phyloP scores from a whole-genome alignment of 2,797 vertebrate genomes.

The Acropternis orthonyx region DNA sequence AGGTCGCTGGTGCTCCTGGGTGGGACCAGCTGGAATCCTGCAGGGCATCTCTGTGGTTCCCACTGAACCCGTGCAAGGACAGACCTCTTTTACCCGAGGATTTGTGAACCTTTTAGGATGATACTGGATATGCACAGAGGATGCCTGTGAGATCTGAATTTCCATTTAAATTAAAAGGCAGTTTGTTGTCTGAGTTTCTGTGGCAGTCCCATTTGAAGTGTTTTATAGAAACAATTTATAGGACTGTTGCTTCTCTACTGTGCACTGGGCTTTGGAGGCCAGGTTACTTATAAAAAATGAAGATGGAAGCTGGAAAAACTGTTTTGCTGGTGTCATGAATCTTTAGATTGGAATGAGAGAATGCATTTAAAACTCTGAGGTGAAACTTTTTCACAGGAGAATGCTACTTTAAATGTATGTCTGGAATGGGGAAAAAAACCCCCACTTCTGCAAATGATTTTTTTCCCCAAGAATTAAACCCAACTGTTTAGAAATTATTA shows the following conservation, averaged over 20 bases:
- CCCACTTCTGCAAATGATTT: neutral
- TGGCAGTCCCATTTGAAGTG: neutral
- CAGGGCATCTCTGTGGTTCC: neutral
- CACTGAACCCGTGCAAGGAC: accelerated
- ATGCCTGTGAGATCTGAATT: neutral
- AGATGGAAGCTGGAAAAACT: neutral
- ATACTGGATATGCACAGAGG: neutral
- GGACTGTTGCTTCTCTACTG: neutral
- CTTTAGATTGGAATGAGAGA: neutral
- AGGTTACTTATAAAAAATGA: neutral
- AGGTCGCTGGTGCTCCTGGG: neutral
- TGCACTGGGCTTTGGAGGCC: neutral
- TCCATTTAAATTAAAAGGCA: neutral
- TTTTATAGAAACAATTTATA: neutral
- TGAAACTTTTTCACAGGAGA: neutral
- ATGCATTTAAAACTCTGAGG: neutral
- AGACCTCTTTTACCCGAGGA: neutral
- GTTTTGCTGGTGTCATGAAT: neutral
- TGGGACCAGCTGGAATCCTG: neutral
- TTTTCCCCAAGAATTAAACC: neutral
- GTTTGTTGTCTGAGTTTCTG: neutral
- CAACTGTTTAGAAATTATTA: conserved; percentile 4
- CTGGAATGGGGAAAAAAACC: neutral
- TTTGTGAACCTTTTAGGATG: neutral
- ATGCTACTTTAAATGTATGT: neutral